phyloP scores from a whole-genome alignment of 2,113 vertebrate species.

The Peromyscus maniculatus region DNA sequence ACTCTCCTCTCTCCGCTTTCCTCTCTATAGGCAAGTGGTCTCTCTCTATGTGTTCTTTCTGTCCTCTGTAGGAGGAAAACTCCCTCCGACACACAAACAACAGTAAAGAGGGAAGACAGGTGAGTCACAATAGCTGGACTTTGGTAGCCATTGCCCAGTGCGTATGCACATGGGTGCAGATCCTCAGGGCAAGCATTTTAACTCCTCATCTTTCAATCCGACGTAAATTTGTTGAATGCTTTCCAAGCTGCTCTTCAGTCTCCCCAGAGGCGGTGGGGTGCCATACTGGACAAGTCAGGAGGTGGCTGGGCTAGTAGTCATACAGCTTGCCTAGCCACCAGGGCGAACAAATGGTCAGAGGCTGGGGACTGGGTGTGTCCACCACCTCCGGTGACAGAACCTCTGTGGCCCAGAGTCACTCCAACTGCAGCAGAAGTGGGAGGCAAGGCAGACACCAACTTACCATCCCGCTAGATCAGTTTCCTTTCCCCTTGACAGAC shows the following conservation, averaged over 20 bases:
- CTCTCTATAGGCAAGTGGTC: neutral
- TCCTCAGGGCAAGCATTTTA: neutral
- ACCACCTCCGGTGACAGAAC: neutral
- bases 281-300: neutral
- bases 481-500: neutral
- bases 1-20: neutral
- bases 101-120: neutral
- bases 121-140: neutral
- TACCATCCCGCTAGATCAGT: neutral
- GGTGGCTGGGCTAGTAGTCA: neutral
- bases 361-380: too few relatives aligned
- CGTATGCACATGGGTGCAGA: neutral
- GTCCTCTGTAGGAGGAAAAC: neutral
- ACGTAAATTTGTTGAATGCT: neutral
- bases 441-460: neutral
- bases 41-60: neutral
- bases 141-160: neutral
- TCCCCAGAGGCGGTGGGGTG: neutral
- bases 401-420: neutral
- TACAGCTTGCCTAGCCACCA: neutral
- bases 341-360: neutral
- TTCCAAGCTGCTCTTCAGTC: neutral
- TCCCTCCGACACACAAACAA: neutral
- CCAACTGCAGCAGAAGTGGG: too few relatives aligned
- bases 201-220: neutral